Evolutionary conservation across 1,140 invertebrate species (phyloP).

Genomic region (Microplitis mediator): DNA sequence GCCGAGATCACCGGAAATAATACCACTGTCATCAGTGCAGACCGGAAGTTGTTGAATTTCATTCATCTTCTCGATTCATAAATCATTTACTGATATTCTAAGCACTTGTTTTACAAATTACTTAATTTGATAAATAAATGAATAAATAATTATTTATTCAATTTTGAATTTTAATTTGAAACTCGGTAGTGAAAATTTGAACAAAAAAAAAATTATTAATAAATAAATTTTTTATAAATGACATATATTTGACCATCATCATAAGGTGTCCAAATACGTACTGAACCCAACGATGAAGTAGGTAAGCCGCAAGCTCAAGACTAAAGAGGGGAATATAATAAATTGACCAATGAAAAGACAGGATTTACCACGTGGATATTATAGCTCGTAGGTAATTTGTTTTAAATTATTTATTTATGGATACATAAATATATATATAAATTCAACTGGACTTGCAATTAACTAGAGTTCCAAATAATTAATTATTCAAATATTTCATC

Average conservation of each 20-base stretch:
- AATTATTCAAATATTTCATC: too few species aligned
- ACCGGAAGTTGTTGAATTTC: constrained; percentile 20
- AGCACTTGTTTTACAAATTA: too few species aligned
- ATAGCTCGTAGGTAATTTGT: not conserved
- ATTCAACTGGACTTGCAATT: too few species aligned
- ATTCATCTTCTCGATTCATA: not conserved
- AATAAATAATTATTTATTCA: too few species aligned
- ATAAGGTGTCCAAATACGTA: constrained; percentile 3
- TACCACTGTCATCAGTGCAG: constrained; percentile 46
- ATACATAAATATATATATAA: too few species aligned
- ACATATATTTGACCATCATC: not conserved
- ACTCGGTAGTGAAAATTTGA: too few species aligned
- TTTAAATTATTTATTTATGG: constrained; percentile 11
- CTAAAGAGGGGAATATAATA: not conserved
- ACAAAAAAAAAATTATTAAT: too few species aligned
- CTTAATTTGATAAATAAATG: too few species aligned
- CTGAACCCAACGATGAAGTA: not conserved
- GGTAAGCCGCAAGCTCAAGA: constrained; percentile 19
- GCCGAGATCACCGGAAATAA: constrained; percentile 46
- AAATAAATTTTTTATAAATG: not conserved
- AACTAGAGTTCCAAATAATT: too few species aligned
- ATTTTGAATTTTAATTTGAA: too few species aligned
- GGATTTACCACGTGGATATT: constrained; percentile 5
- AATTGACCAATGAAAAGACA: constrained; percentile 8
- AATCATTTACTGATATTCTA: not conserved